Evolutionary conservation across 2,888 invertebrate species (phyloP).

Genomic region (Sphaeridia pumilis): DNA sequence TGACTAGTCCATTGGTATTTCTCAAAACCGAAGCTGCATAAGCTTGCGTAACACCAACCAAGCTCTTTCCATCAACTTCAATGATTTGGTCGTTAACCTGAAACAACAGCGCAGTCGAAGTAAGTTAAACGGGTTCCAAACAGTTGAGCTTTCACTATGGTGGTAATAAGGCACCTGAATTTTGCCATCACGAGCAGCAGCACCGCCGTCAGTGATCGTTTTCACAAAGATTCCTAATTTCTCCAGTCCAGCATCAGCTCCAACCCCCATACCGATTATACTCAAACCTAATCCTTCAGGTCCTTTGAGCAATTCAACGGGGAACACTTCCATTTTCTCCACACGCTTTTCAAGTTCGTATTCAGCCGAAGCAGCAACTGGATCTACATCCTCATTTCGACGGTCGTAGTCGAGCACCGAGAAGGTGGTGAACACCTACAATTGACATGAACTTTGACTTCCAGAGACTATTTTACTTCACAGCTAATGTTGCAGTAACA

Average conservation of each 20-base stretch:
- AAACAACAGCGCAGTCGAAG: too few relatives aligned
- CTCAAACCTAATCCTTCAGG: constrained; percentile 95
- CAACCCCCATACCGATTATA: constrained; percentile 85
- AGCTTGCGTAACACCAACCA: constrained; percentile 97
- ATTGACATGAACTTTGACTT: too few relatives aligned
- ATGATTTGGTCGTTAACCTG: constrained; percentile 95
- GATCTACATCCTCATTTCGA: constrained; percentile 97
- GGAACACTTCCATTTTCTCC: constrained; percentile 97
- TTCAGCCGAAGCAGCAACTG: constrained; percentile 96
- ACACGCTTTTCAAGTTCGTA: constrained; percentile 97
- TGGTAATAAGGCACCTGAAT: constrained; percentile 71
- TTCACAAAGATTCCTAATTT: constrained; percentile 95
- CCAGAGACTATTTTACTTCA: too few relatives aligned
- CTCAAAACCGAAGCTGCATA: constrained; percentile 94
- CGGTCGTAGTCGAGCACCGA: constrained; percentile 95
- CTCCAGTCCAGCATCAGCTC: constrained; percentile 85
- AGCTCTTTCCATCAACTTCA: constrained; percentile 94
- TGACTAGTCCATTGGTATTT: constrained; percentile 86
- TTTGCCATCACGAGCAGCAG: constrained; percentile 78
- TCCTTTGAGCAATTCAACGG: constrained; percentile 78
- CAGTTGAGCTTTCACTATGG: too few relatives aligned
- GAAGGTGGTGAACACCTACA: constrained; percentile 80
- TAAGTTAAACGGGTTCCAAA: too few relatives aligned
- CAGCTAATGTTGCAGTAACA: background rate
- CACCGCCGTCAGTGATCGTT: constrained; percentile 92